phyloP scores from a whole-genome alignment of 2,113 vertebrate genomes.

The Platichthys stellatus region DNA sequence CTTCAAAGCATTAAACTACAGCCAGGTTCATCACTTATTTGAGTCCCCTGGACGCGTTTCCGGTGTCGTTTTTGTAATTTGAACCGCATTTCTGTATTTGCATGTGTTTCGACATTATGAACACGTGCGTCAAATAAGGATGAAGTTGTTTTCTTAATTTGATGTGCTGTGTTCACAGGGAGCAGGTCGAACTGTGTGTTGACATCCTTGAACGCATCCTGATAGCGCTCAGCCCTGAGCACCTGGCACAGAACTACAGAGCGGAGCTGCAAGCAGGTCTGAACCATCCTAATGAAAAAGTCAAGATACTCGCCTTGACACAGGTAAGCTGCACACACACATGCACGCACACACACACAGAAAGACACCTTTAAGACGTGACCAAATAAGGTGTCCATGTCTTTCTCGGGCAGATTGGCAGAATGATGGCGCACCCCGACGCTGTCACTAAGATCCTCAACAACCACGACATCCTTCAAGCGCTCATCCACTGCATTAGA shows the following conservation, averaged over 20 bases:
- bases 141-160: too few relatives aligned
- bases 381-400: not conserved
- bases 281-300: slow-evolving; percentile 85
- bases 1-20: too few relatives aligned
- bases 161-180: slow-evolving; percentile 76
- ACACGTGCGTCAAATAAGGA: too few relatives aligned
- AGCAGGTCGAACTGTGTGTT: slow-evolving; percentile 89
- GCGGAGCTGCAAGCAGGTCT: slow-evolving; percentile 88
- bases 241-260: slow-evolving; percentile 85
- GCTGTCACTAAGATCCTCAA: slow-evolving; percentile 86
- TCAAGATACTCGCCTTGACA: slow-evolving; percentile 88
- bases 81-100: too few relatives aligned
- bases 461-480: slow-evolving; percentile 83
- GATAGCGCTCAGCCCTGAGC: slow-evolving; percentile 86
- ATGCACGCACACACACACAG: not conserved
- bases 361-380: not conserved
- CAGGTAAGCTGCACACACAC: slow-evolving; percentile 82
- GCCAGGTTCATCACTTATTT: too few relatives aligned
- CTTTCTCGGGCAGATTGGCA: slow-evolving; percentile 83
- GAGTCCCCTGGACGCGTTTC: too few relatives aligned
- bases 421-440: slow-evolving; percentile 85
- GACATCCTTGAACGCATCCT: slow-evolving; percentile 90
- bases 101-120: too few relatives aligned
- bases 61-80: too few relatives aligned
- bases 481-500: slow-evolving; percentile 88